Conservation (phyloP, 2,113 vertebrate genomes). For the Ctenodactylus gundi region DNA sequence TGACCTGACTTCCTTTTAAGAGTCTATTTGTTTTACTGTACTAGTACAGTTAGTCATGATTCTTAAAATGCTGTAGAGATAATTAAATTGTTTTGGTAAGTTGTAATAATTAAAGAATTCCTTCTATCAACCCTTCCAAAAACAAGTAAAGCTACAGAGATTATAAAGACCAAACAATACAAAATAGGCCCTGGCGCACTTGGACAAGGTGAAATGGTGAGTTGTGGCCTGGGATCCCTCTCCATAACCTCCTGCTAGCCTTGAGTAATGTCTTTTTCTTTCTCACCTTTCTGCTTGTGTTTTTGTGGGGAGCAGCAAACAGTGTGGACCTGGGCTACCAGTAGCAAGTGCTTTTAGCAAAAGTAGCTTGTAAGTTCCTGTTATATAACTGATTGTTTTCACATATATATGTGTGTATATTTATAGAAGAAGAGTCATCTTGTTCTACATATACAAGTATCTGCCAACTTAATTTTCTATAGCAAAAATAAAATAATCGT, state of each 20-base stretch:
- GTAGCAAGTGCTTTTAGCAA: neutral
- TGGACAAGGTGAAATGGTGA: neutral
- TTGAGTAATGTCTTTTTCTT: neutral
- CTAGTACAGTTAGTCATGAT: neutral
- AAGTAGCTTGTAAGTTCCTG: neutral
- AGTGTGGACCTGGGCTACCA: neutral
- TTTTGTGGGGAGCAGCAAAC: neutral
- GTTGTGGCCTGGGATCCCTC: neutral
- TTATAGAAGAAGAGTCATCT: slow-evolving; percentile 8
- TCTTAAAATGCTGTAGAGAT: neutral
- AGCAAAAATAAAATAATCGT: neutral
- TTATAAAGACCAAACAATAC: too few species aligned
- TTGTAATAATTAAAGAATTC: neutral
- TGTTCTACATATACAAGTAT: neutral
- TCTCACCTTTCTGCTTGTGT: neutral
- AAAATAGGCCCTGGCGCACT: neutral
- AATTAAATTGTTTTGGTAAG: neutral
- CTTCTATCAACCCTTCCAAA: neutral
- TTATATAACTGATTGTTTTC: neutral
- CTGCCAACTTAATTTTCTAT: neutral
- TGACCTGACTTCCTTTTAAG: neutral
- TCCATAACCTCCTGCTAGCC: neutral
- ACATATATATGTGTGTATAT: neutral
- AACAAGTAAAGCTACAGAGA: neutral
- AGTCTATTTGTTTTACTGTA: neutral